Evolutionary conservation across 2,113 vertebrate species (phyloP).

Genomic region (Brachirus orientalis): DNA sequence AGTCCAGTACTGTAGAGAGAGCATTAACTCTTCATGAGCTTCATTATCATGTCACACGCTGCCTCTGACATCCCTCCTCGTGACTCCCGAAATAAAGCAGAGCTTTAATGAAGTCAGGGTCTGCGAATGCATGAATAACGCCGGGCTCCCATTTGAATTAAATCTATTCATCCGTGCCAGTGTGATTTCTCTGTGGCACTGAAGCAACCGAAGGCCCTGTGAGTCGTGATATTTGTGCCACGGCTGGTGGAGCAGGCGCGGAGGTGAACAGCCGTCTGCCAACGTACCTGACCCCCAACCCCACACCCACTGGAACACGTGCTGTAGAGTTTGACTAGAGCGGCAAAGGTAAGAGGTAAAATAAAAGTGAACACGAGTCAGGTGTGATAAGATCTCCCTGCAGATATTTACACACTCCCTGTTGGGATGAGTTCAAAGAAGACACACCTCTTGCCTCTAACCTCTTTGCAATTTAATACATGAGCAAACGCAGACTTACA

Average conservation of each 20-base stretch:
- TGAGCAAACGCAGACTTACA: slow-evolving; percentile 12
- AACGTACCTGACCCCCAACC: slow-evolving; percentile 22
- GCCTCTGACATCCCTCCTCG: slow-evolving; percentile 41
- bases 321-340: no score
- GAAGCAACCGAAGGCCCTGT: slow-evolving; percentile 44
- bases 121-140: slow-evolving; percentile 55
- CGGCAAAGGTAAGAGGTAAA: slow-evolving; percentile 4
- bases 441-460: neutral
- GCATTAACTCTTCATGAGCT: slow-evolving; percentile 58
- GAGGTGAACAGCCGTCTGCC: slow-evolving; percentile 46
- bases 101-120: slow-evolving; percentile 65
- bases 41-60: slow-evolving; percentile 45
- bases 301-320: no score
- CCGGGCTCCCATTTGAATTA: slow-evolving; percentile 65
- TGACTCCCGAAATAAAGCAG: slow-evolving; percentile 47
- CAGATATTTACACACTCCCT: slow-evolving; percentile 7
- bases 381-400: neutral
- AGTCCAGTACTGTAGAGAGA: slow-evolving; percentile 35
- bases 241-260: slow-evolving; percentile 55
- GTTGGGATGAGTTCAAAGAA: neutral
- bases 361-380: no score
- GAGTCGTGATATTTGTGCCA: slow-evolving; percentile 68
- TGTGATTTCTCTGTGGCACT: slow-evolving; percentile 63
- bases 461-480: slow-evolving; percentile 25
- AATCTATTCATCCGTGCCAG: slow-evolving; percentile 65